Evolutionary conservation across 1,140 invertebrate genomes (phyloP), one percentile per base, ranked within the genome.

Genomic region (Whitmania pigra): DNA sequence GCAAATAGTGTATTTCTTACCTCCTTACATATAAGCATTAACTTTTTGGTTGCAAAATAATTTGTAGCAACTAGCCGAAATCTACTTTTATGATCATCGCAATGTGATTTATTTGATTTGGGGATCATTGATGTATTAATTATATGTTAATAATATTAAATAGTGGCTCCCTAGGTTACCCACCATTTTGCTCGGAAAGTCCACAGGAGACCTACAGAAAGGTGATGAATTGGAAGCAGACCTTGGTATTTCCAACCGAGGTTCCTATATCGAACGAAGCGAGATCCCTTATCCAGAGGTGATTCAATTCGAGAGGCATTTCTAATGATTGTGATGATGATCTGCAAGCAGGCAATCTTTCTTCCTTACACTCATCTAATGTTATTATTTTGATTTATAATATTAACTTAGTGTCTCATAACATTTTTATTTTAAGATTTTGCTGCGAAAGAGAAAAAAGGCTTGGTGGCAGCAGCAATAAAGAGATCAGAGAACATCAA

Each of bases 221-320:
- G 86, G 94, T 99, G 68, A 97, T 99, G 92, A 97, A 95, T 80
- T 99, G 96, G 95, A 86, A 92, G 74, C 94, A 99, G 79, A 97
- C 95, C 1, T 85, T 99, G 63, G 88, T 93, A 43, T 99, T 99
- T 82, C 97, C 97, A 15, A 94, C 95, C 2, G 96, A 99, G 86
- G 93, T 97, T 76, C 96, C 96, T 72, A 98, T 99, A 78, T 96
- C 93, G 72, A 93, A 94, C 83, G 85, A 87, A 77, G 84, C 87
- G 22, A 82, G 83, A 77, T 85, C 86, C 75, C 80, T 83, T 71
- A 84, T 85, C 70, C 77, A 82, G 77, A 81, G 78, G 81, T 83
- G 27, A 29, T 40, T 15, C 18, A 31, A 15, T 25, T 63, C 0
- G 20, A 63, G 29, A 25, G 18, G 20, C 11, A 31, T 13, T 63